Evolutionary conservation across 2,113 vertebrate species (phyloP), one percentile per base, ranked within the genome.

Genomic region (Mungos mungo): DNA sequence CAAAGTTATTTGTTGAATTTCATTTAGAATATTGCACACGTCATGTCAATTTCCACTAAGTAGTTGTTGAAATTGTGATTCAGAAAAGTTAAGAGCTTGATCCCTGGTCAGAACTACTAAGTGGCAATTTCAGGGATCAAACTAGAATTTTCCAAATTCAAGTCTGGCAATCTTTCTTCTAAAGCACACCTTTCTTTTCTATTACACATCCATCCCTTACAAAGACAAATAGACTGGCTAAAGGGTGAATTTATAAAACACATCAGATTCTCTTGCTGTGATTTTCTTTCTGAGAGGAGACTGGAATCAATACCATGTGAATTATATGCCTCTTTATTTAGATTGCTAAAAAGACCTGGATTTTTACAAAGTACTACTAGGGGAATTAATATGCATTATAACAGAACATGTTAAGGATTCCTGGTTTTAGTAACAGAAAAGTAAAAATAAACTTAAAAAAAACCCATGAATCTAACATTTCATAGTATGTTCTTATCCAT

Each of bases 181-280:
- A 50, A 85, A 91, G 27, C 31, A 57, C 15, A 66, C 6, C 19
- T 93, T 87, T 95, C 10, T 6, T 93, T 96, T 86, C 23, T 86
- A 66, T 93, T 63, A 87, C 50, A 38, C 10, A 9, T 5, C 50
- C 50, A 83, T 35, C 41, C 21, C 94, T 93, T 69, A 92, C 31
- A 91, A 54, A 95, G n/a, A 93, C 25, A 94, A 90, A 93, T n/a
- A 66, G 27, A 60, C 10, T 86, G 31, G 5, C 35, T 87, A 52
- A 68, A 74, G 38, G 45, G 14, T 83, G n/a, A 93, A 84, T 86
- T 96, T 63, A 83, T 91, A 74, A 93, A 96, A 82, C 18, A 93
- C 6, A 41, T 84, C 25, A 85, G 38, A 71, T 50, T 23, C 7
- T 85, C 88, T 87, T 90, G 9, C 13, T 86, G 60, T 96, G 82